phyloP scores from a whole-genome alignment of 2,797 vertebrate species.

The Silurus lanzhouensis region DNA sequence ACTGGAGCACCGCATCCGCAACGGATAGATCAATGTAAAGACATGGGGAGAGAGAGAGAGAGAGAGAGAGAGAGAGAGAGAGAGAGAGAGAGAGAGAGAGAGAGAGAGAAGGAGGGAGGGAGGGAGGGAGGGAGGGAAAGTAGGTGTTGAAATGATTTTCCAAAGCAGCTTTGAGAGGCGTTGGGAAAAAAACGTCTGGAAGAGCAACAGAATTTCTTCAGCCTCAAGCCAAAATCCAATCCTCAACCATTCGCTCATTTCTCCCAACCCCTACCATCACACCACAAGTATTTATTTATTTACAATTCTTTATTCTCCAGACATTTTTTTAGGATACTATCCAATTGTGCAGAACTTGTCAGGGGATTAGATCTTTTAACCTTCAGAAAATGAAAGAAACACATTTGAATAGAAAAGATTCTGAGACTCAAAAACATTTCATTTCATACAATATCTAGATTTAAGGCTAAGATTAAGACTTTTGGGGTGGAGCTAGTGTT shows the following conservation, averaged over 20 bases:
- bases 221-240: slow-evolving; percentile 46
- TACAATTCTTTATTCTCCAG: slow-evolving; percentile 16
- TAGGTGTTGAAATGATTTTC: slow-evolving; percentile 46
- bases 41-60: neutral
- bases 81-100: neutral
- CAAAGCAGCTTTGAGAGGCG: slow-evolving; percentile 42
- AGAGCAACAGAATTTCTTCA: slow-evolving; percentile 29
- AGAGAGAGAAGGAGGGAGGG: neutral
- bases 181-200: slow-evolving; percentile 30
- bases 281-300: slow-evolving; percentile 17
- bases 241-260: slow-evolving; percentile 29
- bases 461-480: neutral
- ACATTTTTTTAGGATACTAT: neutral
- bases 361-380: neutral
- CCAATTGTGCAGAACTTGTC: neutral
- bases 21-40: slow-evolving; percentile 38
- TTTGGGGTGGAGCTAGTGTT: neutral
- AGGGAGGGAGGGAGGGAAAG: slow-evolving; percentile 10
- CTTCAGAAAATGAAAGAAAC: neutral
- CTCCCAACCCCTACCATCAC: slow-evolving; percentile 11
- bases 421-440: neutral
- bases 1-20: slow-evolving; percentile 26
- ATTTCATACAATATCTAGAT: too few species aligned
- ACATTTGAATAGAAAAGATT: neutral
- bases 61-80: neutral